Evolutionary conservation across 30 jellyfish, hydroid and myxozoan genomes (phyloP), one percentile per base, ranked within the genome.

Genomic region (Catostylus mosaicus): DNA sequence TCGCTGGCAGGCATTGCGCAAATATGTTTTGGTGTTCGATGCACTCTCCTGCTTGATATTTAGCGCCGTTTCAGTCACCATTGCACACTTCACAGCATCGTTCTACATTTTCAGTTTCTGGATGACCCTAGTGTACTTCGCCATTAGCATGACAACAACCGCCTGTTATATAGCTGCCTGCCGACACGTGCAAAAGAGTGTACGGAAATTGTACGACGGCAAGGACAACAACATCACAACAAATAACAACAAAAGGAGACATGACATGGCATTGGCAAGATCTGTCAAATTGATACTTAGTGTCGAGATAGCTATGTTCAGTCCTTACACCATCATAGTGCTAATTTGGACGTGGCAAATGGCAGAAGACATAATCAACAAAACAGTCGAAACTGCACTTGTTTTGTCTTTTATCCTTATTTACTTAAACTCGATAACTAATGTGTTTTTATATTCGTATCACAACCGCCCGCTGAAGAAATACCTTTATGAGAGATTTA

Each of bases 31-130:
- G 26, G 60, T 50, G 1, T 40, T 26, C 19, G 75, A 31, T 10
- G 57, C 47, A 12, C 10, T 66, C 48, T 8, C 30, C 36, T 64
- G 83, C n/a, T 11, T 80, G 35, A 36, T 20, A 31, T 18, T 45
- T 5, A 30, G 74, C 8, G 8, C 63, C 5, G 32, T 30, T 10
- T 64, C 90, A n/a, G 72, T 80, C 52, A 46, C 65, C 8, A 64
- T 80, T 50, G 46, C 90, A 14, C 47, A 14, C 38, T 80, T 63
- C 82, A 63, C 73, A 26, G 14, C 64, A 4, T 32, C 29, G 9
- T 80, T 80, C 83, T 80, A 64, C 48, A 14, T 80, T 8, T 62
- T 80, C 83, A 80, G 90, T 63, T 37, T 80, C 65, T 27, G 64
- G 47, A 1, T 7, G 48, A 18, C 26, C 27, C 65, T 66, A 24